A percentile compares a stretch with the other conserved stretches of the same genome.
Evolutionary conservation across 2,888 invertebrate genomes (phyloP).

Genomic region (Cheilosia pagana): DNA sequence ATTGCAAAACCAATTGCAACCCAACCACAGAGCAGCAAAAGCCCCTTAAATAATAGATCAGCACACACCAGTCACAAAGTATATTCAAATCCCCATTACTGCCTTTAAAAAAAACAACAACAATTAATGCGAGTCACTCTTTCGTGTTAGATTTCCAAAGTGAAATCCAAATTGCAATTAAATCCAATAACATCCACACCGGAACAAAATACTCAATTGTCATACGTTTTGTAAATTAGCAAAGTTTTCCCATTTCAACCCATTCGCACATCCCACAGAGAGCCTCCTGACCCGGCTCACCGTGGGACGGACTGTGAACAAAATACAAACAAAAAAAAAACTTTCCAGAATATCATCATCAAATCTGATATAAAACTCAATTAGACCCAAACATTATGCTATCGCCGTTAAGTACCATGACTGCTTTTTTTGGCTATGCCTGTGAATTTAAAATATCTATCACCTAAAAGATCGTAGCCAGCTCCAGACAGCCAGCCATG

Average conservation of each 20-base stretch:
- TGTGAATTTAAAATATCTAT: background rate
- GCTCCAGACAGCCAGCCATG: slow-evolving; percentile 7
- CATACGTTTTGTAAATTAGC: slow-evolving; percentile 1
- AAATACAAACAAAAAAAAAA: background rate
- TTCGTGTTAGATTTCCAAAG: too few relatives aligned
- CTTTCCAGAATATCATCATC: slow-evolving; percentile 48
- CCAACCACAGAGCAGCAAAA: too few relatives aligned
- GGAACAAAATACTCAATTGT: background rate
- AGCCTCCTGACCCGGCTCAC: too few relatives aligned
- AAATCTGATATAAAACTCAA: slow-evolving; percentile 71
- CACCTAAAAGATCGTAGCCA: background rate
- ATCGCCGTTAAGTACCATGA: slow-evolving; percentile 57
- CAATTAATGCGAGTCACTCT: too few relatives aligned
- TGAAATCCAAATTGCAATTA: too few relatives aligned
- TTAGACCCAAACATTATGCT: slow-evolving; percentile 62
- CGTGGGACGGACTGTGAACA: too few relatives aligned
- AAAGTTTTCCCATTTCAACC: background rate
- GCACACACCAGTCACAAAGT: too few relatives aligned
- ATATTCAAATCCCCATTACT: too few relatives aligned
- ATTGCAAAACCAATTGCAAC: too few relatives aligned
- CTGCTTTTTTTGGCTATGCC: slow-evolving; percentile 6
- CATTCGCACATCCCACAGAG: background rate
- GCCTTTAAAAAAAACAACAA: too few relatives aligned
- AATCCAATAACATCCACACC: background rate
- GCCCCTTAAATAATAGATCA: too few relatives aligned